Conservation (phyloP, 2,797 vertebrate genomes). For the Lacerta viridis region DNA sequence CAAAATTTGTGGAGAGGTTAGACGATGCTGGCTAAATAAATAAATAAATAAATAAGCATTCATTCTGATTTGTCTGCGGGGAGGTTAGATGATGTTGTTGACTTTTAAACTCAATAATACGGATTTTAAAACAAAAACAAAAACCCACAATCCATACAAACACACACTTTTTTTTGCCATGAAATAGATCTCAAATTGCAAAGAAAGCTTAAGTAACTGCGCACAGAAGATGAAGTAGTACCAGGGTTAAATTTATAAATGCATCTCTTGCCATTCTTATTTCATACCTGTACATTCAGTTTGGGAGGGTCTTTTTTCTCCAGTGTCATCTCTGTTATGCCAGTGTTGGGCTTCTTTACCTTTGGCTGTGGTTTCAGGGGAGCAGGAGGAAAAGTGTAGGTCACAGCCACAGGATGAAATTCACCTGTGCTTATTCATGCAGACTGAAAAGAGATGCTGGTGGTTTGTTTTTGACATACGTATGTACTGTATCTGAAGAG, state of each 20-base stretch:
- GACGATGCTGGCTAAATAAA: no score
- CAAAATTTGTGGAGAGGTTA: no score
- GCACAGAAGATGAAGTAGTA: background rate
- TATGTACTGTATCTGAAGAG: background rate
- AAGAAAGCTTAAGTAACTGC: background rate
- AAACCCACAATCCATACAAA: no score
- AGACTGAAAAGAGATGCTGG: constrained; percentile 70
- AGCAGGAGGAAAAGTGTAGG: constrained; percentile 75
- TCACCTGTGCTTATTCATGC: constrained; percentile 71
- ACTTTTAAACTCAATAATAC: no score
- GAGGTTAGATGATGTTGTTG: no score
- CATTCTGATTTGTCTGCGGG: no score
- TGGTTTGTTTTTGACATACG: constrained; percentile 85
- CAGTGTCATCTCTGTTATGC: constrained; percentile 79
- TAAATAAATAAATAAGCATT: no score
- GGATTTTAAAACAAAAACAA: no score
- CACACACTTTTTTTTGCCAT: no score
- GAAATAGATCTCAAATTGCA: background rate
- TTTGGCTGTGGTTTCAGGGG: constrained; percentile 61
- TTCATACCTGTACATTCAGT: constrained; percentile 85
- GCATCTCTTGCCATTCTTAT: constrained; percentile 3
- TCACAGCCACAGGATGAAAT: constrained; percentile 77
- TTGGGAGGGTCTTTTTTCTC: constrained; percentile 79
- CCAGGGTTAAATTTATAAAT: background rate
- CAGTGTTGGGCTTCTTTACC: constrained; percentile 77